A percentile compares a stretch with the other conserved stretches of the same genome.
Evolutionary conservation across 2,113 vertebrate species (phyloP).

Genomic region (Cyprinodon brontotheroides): DNA sequence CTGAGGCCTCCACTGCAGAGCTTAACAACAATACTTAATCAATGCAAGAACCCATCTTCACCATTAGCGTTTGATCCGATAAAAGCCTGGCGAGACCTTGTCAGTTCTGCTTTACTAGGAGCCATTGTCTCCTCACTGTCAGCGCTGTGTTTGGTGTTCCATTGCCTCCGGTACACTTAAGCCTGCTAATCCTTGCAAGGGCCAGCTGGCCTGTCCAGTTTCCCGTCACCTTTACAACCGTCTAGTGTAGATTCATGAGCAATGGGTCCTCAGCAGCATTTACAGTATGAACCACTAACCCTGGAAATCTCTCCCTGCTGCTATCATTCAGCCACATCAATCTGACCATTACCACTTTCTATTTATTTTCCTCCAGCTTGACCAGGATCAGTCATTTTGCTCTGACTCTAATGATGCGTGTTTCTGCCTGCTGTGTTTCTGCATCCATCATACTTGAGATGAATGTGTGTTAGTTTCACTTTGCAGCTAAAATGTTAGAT

Average conservation of each 20-base stretch:
- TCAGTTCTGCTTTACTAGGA: slow-evolving; percentile 62
- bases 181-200: slow-evolving; percentile 74
- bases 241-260: slow-evolving; percentile 66
- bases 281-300: slow-evolving; percentile 51
- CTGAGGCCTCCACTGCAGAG: slow-evolving; percentile 25
- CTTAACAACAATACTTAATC: slow-evolving; percentile 66
- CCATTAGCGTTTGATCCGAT: slow-evolving; percentile 59
- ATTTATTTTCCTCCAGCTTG: slow-evolving; percentile 13
- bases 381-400: slow-evolving; percentile 61
- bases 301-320: slow-evolving; percentile 21
- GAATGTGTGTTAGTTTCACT: slow-evolving; percentile 17
- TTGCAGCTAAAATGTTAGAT: slow-evolving; percentile 6
- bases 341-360: slow-evolving; percentile 17
- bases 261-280: slow-evolving; percentile 37
- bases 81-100: slow-evolving; percentile 64
- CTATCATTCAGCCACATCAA: slow-evolving; percentile 32
- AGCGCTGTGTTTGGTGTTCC: slow-evolving; percentile 71
- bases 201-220: slow-evolving; percentile 66
- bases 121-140: slow-evolving; percentile 72
- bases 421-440: slow-evolving; percentile 9
- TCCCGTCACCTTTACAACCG: slow-evolving; percentile 69
- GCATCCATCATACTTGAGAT: slow-evolving; percentile 46
- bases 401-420: slow-evolving; percentile 64
- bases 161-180: slow-evolving; percentile 81
- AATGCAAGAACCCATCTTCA: slow-evolving; percentile 54